Base-by-base conservation (phyloP, 53 echinoderm and acorn worm species). In the Echinometra lucunter region DNA sequence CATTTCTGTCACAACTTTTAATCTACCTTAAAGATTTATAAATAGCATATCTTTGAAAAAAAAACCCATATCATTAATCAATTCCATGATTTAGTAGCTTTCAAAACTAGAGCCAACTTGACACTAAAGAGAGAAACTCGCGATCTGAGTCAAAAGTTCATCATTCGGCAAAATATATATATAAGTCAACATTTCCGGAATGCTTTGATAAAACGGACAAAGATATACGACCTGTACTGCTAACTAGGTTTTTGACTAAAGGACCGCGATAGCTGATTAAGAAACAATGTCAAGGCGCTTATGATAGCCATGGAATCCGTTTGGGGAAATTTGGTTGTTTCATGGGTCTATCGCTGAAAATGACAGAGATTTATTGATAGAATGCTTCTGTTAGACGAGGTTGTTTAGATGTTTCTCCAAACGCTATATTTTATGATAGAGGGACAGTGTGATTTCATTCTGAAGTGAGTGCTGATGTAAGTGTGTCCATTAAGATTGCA, bases 141-240 rank as follows among this genome's bases (percentile, higher is more conserved):
- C n/a, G n/a, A n/a, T n/a, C n/a, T 11, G 19, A 40, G 42, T 78
- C 78, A 38, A 78, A 19, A 16, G 78, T 78, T 78, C 78, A 78
- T 78, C 78, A 38, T 1, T 78, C 78, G 38, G 19, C 10, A 40
- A 78, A 78, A 42, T 42, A 78, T 42, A 42, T 40, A 78, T 35
- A 78, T 78, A 78, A 78, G 78, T 78, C 78, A 78, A 78, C 19
- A 37, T 78, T 78, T 78, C 78, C 78, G 78, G 42, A 78, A 40
- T 78, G 17, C 78, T 78, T 42, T 78, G 42, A 78, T 78, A 78
- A 78, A 15, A 30, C 13, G 15, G 32, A 72, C 35, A 16, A 16
- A 34, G 72, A 72, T 72, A 72, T 72, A 72, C 32, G 72, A 72
- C 72, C 72, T 72, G 72, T 28, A 32, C 28, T 3, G 32, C 28